These are phyloP conservation scores for Anthoscopus minutus DNA, from an alignment of 2,113 vertebrate species.

Conservation along the genomic window DNA sequence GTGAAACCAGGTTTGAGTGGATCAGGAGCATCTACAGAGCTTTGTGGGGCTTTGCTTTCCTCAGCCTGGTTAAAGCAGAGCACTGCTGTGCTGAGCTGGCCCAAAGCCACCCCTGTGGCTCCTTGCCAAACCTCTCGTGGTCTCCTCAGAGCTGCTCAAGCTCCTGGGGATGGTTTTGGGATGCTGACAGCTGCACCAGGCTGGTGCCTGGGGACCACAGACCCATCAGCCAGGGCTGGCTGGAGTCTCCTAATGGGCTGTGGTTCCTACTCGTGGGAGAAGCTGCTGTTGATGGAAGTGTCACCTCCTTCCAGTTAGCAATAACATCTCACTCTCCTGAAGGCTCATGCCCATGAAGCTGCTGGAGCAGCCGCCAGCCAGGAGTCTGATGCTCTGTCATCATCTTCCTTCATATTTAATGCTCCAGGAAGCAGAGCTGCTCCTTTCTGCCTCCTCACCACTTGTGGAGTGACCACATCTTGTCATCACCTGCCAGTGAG, in stretches of 20 bases:
- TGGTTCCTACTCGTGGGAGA: neutral
- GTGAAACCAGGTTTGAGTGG: neutral
- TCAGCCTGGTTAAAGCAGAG: neutral
- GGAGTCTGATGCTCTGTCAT: constrained; percentile 6
- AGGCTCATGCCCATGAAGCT: neutral
- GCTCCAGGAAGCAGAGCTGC: neutral
- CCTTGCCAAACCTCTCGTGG: neutral
- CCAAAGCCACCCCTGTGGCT: neutral
- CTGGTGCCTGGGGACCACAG: neutral
- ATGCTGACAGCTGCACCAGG: neutral
- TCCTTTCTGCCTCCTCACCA: neutral
- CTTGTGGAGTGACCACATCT: neutral
- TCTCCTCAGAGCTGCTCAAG: neutral
- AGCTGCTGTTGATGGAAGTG: neutral
- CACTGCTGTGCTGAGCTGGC: neutral
- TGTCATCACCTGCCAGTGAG: neutral
- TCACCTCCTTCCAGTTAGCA: neutral
- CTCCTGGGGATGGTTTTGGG: neutral
- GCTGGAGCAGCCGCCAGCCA: neutral
- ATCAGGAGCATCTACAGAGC: neutral
- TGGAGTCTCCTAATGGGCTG: neutral
- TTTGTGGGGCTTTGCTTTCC: neutral
- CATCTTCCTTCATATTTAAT: neutral
- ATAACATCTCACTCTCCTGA: neutral
- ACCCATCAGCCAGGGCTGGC: neutral